These are phyloP conservation scores for Eupithecia exiguata DNA, from an alignment of 2,888 invertebrate species.

Conservation along the genomic window DNA sequence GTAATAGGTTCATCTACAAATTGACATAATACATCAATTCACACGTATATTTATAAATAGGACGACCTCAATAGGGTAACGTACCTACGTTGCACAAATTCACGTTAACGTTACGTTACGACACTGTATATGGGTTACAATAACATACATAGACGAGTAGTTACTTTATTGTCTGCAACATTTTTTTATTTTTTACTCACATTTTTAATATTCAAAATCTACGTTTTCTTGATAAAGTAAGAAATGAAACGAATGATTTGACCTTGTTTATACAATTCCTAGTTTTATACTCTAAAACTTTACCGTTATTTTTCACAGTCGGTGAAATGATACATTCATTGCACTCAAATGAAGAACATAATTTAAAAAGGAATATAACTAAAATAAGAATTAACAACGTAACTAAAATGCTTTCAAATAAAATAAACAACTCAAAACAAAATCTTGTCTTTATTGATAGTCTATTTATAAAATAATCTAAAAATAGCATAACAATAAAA, in stretches of 20 bases:
- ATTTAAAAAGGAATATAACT: slow-evolving; percentile 12
- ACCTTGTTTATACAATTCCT: slow-evolving; percentile 10
- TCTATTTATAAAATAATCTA: slow-evolving; percentile 78
- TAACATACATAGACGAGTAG: slow-evolving; percentile 49
- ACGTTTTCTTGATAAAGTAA: slow-evolving; percentile 39
- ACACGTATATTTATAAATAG: slow-evolving; percentile 9
- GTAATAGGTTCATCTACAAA: slow-evolving; percentile 8
- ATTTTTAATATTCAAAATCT: slow-evolving; percentile 25
- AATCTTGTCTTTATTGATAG: slow-evolving; percentile 77
- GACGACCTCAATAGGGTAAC: slow-evolving; percentile 51
- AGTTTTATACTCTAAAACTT: not conserved
- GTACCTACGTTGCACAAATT: slow-evolving; percentile 32
- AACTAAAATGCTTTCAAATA: slow-evolving; percentile 50
- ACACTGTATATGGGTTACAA: slow-evolving; percentile 46
- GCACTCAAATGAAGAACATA: not conserved
- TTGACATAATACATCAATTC: slow-evolving; percentile 12
- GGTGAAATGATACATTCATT: not conserved
- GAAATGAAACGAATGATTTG: slow-evolving; percentile 20
- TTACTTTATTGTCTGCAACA: slow-evolving; percentile 58
- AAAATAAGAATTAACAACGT: slow-evolving; percentile 34
- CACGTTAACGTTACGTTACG: slow-evolving; percentile 12
- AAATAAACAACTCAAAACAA: slow-evolving; percentile 70
- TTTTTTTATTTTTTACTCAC: slow-evolving; percentile 35
- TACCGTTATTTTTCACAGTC: not conserved
- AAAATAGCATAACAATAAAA: slow-evolving; percentile 79